Conservation (phyloP, 2,113 vertebrate genomes). For the Vulpes lagopus region DNA sequence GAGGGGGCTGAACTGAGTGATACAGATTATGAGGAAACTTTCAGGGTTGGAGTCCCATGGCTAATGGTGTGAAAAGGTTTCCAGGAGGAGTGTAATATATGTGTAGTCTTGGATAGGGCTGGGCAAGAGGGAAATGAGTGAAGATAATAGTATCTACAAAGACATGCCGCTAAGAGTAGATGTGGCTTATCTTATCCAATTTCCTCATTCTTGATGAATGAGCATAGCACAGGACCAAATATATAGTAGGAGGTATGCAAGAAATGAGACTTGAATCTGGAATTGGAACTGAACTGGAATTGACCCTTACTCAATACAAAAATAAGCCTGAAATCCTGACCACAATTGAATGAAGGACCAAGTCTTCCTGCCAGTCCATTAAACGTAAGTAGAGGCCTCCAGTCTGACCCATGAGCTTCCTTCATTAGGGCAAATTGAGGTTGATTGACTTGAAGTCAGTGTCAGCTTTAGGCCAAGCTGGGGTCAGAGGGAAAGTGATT, state of each 20-base stretch:
- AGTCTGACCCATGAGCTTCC: not conserved
- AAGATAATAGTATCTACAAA: not conserved
- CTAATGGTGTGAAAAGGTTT: not conserved
- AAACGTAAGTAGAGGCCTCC: not conserved
- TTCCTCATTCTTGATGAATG: conserved; percentile 25
- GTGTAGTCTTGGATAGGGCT: not conserved
- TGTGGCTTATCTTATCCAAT: not conserved
- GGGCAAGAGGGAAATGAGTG: not conserved
- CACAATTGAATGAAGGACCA: not conserved
- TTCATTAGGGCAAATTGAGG: not conserved
- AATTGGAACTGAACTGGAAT: conserved; percentile 35
- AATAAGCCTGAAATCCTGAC: conserved; percentile 41
- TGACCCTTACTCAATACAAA: not conserved
- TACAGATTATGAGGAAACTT: not conserved
- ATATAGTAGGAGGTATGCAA: not conserved
- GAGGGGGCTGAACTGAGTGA: not conserved
- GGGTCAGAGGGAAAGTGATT: not conserved
- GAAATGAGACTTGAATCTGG: conserved; percentile 4
- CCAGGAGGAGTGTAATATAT: not conserved
- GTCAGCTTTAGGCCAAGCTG: not conserved
- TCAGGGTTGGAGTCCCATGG: not conserved
- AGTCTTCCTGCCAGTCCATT: not conserved
- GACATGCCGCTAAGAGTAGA: not conserved
- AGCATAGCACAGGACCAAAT: not conserved
- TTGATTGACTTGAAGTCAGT: not conserved